phyloP scores from a whole-genome alignment of 2,888 invertebrate species.

The Ophonus ardosiacus region DNA sequence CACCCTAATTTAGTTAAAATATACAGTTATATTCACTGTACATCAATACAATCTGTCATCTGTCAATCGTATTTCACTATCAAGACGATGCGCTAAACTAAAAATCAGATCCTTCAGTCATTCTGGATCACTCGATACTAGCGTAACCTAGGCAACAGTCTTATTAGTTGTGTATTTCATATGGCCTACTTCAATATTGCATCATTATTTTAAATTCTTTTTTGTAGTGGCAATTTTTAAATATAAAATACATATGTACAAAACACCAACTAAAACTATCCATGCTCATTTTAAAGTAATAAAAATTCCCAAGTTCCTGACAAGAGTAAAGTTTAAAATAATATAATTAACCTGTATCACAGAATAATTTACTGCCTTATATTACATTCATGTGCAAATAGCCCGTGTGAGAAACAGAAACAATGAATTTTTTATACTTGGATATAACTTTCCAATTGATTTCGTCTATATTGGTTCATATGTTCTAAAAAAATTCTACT shows the following conservation, averaged over 20 bases:
- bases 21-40: too few relatives aligned
- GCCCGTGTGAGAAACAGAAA: conserved; percentile 39
- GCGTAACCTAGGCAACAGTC: too few relatives aligned
- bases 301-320: conserved; percentile 25
- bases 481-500: conserved; percentile 75
- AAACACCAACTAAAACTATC: background rate
- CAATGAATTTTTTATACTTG: conserved; percentile 63
- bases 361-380: conserved; percentile 25
- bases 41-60: too few relatives aligned
- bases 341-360: conserved; percentile 42
- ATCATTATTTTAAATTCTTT: too few relatives aligned
- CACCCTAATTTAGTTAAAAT: too few relatives aligned
- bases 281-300: conserved; percentile 7
- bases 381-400: background rate
- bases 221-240: conserved; percentile 5
- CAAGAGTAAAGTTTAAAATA: conserved; percentile 30
- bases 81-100: too few relatives aligned
- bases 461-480: conserved; percentile 74
- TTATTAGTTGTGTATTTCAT: too few relatives aligned
- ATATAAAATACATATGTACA: conserved; percentile 31
- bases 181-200: too few relatives aligned
- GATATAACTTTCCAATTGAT: conserved; percentile 69
- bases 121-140: too few relatives aligned
- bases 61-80: too few relatives aligned
- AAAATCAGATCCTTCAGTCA: too few relatives aligned